phyloP scores from a whole-genome alignment of 2,797 vertebrate genomes.

The Centroberyx gerrardi region DNA sequence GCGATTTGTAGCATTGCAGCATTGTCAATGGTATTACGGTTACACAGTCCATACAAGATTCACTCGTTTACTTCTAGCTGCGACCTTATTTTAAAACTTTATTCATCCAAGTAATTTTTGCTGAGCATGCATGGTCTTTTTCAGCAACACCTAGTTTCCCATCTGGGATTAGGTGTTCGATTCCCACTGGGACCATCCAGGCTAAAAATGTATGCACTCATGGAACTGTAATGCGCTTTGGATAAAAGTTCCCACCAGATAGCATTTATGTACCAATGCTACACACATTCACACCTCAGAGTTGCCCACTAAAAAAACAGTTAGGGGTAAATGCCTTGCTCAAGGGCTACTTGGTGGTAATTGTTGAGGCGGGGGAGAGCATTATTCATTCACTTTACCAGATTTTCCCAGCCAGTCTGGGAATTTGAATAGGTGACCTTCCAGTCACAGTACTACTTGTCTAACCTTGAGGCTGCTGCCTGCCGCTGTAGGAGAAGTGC shows the following conservation, averaged over 20 bases:
- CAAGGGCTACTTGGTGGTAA: slow-evolving; percentile 12
- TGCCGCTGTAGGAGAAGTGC: slow-evolving; percentile 2
- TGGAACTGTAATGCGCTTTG: neutral
- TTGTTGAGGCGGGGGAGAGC: neutral
- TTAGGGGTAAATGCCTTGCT: neutral
- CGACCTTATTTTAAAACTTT: too few relatives aligned
- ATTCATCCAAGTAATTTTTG: too few relatives aligned
- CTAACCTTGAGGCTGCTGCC: slow-evolving; percentile 24
- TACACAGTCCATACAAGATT: too few relatives aligned
- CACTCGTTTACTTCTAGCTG: too few relatives aligned
- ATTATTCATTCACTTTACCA: slow-evolving; percentile 16
- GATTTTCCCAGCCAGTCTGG: neutral
- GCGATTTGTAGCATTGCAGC: too few relatives aligned
- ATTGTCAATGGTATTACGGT: too few relatives aligned
- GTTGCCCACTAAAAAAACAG: neutral
- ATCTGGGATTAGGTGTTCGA: neutral
- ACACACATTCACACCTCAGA: neutral
- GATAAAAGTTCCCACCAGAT: too few relatives aligned
- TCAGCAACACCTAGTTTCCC: too few relatives aligned
- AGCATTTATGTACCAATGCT: neutral
- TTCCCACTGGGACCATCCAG: neutral
- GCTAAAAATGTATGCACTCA: neutral
- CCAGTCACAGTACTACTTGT: slow-evolving; percentile 8
- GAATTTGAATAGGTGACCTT: slow-evolving; percentile 12
- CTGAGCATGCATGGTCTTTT: too few relatives aligned